A percentile compares a stretch with the other conserved stretches of the same genome.
phyloP scores from a whole-genome alignment of 1,140 invertebrate species.

The Daktulosphaira vitifoliae region DNA sequence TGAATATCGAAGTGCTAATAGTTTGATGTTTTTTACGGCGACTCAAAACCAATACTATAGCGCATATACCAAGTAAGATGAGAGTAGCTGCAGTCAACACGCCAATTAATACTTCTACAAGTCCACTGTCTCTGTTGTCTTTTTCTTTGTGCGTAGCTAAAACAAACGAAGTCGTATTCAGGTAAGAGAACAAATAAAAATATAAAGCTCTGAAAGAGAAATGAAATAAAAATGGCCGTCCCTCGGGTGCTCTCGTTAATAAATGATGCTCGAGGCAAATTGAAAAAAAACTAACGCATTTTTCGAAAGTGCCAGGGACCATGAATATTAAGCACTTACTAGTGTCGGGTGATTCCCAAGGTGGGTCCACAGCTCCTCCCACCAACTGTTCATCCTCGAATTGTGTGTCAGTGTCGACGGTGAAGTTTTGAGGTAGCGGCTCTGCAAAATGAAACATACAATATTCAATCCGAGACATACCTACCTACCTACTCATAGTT shows the following conservation, averaged over 20 bases:
- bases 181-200: not conserved
- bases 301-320: not conserved
- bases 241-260: not conserved
- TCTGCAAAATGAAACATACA: slow-evolving; percentile 41
- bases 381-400: slow-evolving; percentile 48
- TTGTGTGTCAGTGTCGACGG: slow-evolving; percentile 50
- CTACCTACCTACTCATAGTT: too few relatives aligned
- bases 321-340: slow-evolving; percentile 44
- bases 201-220: too few relatives aligned
- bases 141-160: slow-evolving; percentile 28
- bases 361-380: slow-evolving; percentile 46
- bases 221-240: too few relatives aligned
- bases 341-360: slow-evolving; percentile 50
- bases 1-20: slow-evolving; percentile 52
- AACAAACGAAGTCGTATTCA: not conserved
- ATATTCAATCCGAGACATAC: too few relatives aligned
- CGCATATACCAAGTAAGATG: slow-evolving; percentile 55
- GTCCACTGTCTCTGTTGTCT: slow-evolving; percentile 47
- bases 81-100: slow-evolving; percentile 62
- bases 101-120: slow-evolving; percentile 63
- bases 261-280: slow-evolving; percentile 14
- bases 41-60: slow-evolving; percentile 57
- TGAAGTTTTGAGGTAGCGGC: slow-evolving; percentile 51
- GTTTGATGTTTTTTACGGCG: slow-evolving; percentile 56
- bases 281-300: slow-evolving; percentile 15